Evolutionary conservation across 2,888 invertebrate species (phyloP).

Genomic region (Nephrocerus scutellatus): DNA sequence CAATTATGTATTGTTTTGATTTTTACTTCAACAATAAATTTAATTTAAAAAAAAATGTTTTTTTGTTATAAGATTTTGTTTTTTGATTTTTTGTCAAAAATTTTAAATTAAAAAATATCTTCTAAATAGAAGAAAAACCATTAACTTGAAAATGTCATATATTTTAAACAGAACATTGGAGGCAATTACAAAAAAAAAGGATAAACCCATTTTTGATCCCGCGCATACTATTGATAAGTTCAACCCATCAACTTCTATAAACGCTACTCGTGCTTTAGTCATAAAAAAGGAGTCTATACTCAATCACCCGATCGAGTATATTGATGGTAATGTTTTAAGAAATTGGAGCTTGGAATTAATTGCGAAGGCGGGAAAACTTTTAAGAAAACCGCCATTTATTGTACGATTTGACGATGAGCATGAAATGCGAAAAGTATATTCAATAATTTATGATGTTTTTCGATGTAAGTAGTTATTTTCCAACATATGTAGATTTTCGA

Average conservation of each 20-base stretch:
- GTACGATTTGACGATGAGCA: constrained; percentile 48
- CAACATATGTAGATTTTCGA: background rate
- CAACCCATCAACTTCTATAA: constrained; percentile 30
- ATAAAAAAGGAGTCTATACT: constrained; percentile 26
- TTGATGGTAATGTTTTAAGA: constrained; percentile 29
- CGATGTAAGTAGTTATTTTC: constrained; percentile 47
- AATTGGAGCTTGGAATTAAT: constrained; percentile 38
- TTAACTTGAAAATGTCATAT: too few species aligned
- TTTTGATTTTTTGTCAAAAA: too few species aligned
- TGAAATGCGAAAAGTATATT: constrained; percentile 52
- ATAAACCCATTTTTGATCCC: constrained; percentile 38
- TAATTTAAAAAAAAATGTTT: constrained; percentile 6
- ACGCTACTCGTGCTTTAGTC: constrained; percentile 24
- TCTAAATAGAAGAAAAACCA: background rate
- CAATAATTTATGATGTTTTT: constrained; percentile 53
- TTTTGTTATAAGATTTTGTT: constrained; percentile 11
- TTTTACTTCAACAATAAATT: too few species aligned
- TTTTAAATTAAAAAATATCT: background rate
- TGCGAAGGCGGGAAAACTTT: constrained; percentile 39
- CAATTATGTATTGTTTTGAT: too few species aligned
- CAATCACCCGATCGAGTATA: constrained; percentile 32
- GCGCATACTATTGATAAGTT: constrained; percentile 28
- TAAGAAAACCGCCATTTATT: constrained; percentile 34
- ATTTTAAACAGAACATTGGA: constrained; percentile 31
- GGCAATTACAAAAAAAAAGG: constrained; percentile 27